These are phyloP conservation scores for Hestina assimilis DNA, from an alignment of 1,140 invertebrate species.

Conservation along the genomic window DNA sequence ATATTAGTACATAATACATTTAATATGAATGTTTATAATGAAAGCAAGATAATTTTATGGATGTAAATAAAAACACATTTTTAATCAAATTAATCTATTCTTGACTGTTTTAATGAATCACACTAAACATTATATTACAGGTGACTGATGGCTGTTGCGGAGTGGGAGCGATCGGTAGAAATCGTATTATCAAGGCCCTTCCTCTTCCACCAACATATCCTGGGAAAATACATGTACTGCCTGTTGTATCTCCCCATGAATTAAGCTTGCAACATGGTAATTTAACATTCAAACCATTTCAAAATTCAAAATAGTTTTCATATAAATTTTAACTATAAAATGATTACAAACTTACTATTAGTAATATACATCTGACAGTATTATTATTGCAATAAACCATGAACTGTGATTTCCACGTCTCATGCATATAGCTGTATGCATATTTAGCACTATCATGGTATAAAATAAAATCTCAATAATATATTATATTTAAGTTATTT, in stretches of 20 bases:
- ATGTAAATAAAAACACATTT: neutral
- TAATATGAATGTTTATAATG: neutral
- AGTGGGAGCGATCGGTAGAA: conserved; percentile 80
- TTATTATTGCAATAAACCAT: no score
- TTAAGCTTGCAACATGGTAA: conserved; percentile 76
- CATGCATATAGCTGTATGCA: no score
- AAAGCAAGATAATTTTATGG: neutral
- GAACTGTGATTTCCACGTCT: no score
- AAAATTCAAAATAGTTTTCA: neutral
- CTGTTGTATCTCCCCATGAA: conserved; percentile 81
- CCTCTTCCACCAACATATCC: conserved; percentile 89
- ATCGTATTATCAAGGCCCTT: conserved; percentile 77
- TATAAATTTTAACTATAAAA: no score
- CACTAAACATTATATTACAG: no score
- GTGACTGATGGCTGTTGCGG: conserved; percentile 90
- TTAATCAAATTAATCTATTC: no score
- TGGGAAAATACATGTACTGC: conserved; percentile 87
- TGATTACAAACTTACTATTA: no score
- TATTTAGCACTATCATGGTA: no score
- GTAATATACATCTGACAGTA: no score
- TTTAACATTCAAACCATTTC: neutral
- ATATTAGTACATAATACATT: no score
- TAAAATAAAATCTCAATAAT: no score
- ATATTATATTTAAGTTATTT: neutral
- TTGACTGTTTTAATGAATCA: no score